Evolutionary conservation across 2,797 vertebrate species (phyloP), one percentile per base, ranked within the genome.

Genomic region (Urocyon cinereoargenteus): DNA sequence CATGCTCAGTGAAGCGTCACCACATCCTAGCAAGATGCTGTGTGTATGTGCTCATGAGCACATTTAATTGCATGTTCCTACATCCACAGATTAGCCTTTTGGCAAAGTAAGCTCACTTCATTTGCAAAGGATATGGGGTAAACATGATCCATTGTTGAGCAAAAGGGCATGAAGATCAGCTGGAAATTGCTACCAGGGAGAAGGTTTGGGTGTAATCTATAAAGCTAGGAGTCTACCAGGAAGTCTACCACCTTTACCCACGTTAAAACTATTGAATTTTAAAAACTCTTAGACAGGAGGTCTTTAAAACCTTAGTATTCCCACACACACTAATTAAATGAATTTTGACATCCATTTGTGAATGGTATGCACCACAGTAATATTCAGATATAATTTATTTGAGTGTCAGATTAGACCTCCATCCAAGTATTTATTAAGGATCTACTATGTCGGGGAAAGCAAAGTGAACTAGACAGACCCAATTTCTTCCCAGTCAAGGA

Each of bases 1-100:
- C 94, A 97, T 86, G 75, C 83, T 89, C 90, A 93, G 73, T 70
- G 93, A 96, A 97, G 91, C 83, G 91, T 94, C 93, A 87, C 86
- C 82, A 90, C 79, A 95, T 77, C 55, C 70, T 78, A 86, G 73
- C 81, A 90, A 93, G 70, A 81, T 90, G 62, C 70, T 92, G 18
- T 77, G 24, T 81, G 28, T 94, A 45, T 81, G 68, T 84, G 66
- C 59, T 91, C 28, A 86, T n/a, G 53, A 95, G 51, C 28, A 77
- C 57, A 86, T 95, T 91, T 88, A 97, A 96, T 97, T 96, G 95
- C 28, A 90, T 70, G 81, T 91, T 95, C 53, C 77, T 78, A 90
- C 68, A 95, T 55, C 83, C 94, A 93, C 70, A 91, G 73, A 95
- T 98, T 93, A 95, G 61, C 53, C 73, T 97, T 97, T 90, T 85